Percentiles rank a stretch among this genome's conserved stretches.
Evolutionary conservation across 2,113 vertebrate species (phyloP).

Genomic region (Andinoacara biseriatus): DNA sequence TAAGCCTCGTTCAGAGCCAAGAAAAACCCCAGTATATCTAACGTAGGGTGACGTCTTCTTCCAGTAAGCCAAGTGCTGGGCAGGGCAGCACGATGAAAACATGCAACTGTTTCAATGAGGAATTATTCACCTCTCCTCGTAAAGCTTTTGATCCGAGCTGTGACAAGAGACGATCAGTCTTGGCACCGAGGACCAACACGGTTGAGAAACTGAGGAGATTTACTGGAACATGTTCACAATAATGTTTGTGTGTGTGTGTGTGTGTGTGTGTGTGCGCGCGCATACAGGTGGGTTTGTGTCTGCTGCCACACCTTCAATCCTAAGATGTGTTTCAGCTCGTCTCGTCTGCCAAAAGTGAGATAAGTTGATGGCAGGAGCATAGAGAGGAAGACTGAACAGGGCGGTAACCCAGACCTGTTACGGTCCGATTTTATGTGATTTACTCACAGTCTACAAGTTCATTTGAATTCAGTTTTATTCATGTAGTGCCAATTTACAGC

Average conservation of each 20-base stretch:
- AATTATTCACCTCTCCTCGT: not conserved
- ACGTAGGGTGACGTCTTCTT: constrained; percentile 40
- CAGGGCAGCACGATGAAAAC: not conserved
- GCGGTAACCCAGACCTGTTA: constrained; percentile 15
- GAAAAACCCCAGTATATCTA: constrained; percentile 33
- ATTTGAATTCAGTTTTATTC: not conserved
- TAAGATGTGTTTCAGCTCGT: constrained; percentile 66
- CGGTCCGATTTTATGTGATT: constrained; percentile 23
- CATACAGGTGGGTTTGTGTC: too few relatives aligned
- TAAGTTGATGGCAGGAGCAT: constrained; percentile 36
- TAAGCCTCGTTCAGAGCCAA: constrained; percentile 17
- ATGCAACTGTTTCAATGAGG: not conserved
- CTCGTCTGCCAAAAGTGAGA: constrained; percentile 32
- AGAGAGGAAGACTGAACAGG: constrained; percentile 25
- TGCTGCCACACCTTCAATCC: constrained; percentile 54
- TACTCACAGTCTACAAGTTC: not conserved
- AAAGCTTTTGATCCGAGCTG: constrained; percentile 32
- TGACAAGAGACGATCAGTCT: not conserved
- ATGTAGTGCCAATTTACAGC: not conserved
- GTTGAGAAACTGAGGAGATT: constrained; percentile 24
- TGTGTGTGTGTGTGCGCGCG: not conserved
- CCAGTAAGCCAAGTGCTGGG: constrained; percentile 17
- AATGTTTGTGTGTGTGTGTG: not conserved
- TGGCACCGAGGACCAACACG: not conserved
- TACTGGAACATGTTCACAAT: constrained; percentile 48